Conservation (phyloP, 1,140 invertebrate genomes). For the Agrypnia vestita region DNA sequence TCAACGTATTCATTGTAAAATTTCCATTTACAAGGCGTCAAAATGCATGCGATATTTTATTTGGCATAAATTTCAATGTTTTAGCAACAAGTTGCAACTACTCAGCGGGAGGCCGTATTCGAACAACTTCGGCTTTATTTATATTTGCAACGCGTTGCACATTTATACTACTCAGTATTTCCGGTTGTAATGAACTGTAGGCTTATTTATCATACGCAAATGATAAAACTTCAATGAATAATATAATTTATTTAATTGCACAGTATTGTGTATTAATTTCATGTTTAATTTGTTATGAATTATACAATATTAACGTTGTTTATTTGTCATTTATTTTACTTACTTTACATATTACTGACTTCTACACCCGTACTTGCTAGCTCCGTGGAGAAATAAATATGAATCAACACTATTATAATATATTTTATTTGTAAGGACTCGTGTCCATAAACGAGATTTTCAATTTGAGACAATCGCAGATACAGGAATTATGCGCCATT, state of each 20-base stretch:
- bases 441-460: too few relatives aligned
- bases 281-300: too few relatives aligned
- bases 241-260: neutral
- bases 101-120: conserved; percentile 36
- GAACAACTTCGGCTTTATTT: conserved; percentile 52
- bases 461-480: too few relatives aligned
- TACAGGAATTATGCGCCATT: too few relatives aligned
- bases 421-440: too few relatives aligned
- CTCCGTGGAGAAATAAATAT: too few relatives aligned
- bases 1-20: conserved; percentile 41
- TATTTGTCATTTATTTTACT: too few relatives aligned
- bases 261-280: neutral
- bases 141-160: conserved; percentile 45
- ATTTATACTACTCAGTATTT: conserved; percentile 16
- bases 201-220: neutral
- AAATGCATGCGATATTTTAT: conserved; percentile 59
- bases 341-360: too few relatives aligned
- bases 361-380: too few relatives aligned
- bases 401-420: too few relatives aligned
- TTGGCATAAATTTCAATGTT: conserved; percentile 58
- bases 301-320: too few relatives aligned
- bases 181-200: conserved; percentile 3
- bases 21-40: conserved; percentile 56
- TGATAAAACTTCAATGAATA: neutral
- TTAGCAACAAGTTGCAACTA: conserved; percentile 56